A percentile compares a stretch with the other conserved stretches of the same genome.
phyloP scores from a whole-genome alignment of 2,888 invertebrate species.

The Limnephilus auricula region DNA sequence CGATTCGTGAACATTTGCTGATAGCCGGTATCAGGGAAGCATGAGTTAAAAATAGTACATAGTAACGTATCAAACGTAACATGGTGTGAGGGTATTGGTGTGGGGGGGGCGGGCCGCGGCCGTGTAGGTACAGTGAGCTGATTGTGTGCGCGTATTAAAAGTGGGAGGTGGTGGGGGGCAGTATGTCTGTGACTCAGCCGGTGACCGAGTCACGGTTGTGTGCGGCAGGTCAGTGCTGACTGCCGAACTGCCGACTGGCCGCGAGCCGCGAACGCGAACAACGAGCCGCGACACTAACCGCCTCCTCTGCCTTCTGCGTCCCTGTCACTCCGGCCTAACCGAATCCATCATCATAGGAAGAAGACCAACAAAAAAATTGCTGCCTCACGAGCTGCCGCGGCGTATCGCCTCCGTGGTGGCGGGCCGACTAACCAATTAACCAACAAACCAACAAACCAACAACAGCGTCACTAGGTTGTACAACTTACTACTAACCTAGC shows the following conservation, averaged over 20 bases:
- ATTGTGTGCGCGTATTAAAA: slow-evolving; percentile 45
- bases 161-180: slow-evolving; percentile 57
- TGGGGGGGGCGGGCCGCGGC: slow-evolving; percentile 9
- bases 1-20: slow-evolving; percentile 28
- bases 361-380: slow-evolving; percentile 18
- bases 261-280: no score
- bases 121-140: slow-evolving; percentile 10
- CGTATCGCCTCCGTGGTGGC: not conserved
- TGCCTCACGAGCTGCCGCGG: not conserved
- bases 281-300: slow-evolving; percentile 22
- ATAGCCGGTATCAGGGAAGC: slow-evolving; percentile 57
- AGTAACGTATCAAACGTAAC: slow-evolving; percentile 40
- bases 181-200: slow-evolving; percentile 66
- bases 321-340: slow-evolving; percentile 42
- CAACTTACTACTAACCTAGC: not conserved
- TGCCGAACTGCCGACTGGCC: not conserved
- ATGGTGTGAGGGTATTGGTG: not conserved
- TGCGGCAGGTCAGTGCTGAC: slow-evolving; percentile 65
- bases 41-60: slow-evolving; percentile 56
- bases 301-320: slow-evolving; percentile 52
- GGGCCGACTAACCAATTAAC: not conserved
- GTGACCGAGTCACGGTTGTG: slow-evolving; percentile 65
- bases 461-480: no score
- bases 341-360: slow-evolving; percentile 28
- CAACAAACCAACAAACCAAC: no score